Base-by-base conservation (phyloP, 1,140 invertebrate genomes). In the Drosophila tropicalis region DNA sequence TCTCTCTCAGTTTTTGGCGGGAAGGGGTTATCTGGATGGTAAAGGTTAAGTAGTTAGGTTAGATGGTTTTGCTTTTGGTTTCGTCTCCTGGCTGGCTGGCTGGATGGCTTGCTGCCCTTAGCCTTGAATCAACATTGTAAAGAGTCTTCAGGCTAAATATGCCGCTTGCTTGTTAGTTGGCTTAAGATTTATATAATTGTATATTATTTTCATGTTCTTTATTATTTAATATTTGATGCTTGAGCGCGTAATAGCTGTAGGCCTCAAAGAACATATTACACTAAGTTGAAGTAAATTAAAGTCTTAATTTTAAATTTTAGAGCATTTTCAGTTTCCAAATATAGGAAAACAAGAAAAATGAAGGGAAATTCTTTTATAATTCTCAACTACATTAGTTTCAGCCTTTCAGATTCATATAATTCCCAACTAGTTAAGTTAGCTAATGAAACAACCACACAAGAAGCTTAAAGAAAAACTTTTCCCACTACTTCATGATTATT, bases 1-100 rank as follows among this genome's bases (percentile, higher is more conserved):
- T 41, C 12, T 1, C 12, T 40, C 19, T 47, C 61, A 22, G 61
- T 29, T 41, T 62, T 9, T 41, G 39, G 6, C 15, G 7, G 40
- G 2, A 13, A 13, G 36, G 19, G 12, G 5, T 19, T 44, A 10
- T 19, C 6, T 39, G 39, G 41, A 13, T 60, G 57, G 9, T 74
- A 85, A 83, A 87, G 84, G 83, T 87, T 87, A 87, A 89, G 84
- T 89, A 89, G 82, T 86, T 86, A 69, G 63, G 71, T 64, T 62
- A 74, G 73, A 75, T 68, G 17, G 9, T 51, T 22, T 51, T 51
- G 44, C 44, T 51, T 10, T 51, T 51, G 58, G 22, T 60, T 58
- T 41, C 65, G 60, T 41, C 64, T 39, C 22, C 57, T 63, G 40
- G 7, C 1, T 47, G 6, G 41, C 5, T 17, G 41, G 58, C 34